Percentiles rank a stretch among this genome's conserved stretches.
Evolutionary conservation across 2,888 invertebrate species (phyloP).

Genomic region (Odontocerum albicorne): DNA sequence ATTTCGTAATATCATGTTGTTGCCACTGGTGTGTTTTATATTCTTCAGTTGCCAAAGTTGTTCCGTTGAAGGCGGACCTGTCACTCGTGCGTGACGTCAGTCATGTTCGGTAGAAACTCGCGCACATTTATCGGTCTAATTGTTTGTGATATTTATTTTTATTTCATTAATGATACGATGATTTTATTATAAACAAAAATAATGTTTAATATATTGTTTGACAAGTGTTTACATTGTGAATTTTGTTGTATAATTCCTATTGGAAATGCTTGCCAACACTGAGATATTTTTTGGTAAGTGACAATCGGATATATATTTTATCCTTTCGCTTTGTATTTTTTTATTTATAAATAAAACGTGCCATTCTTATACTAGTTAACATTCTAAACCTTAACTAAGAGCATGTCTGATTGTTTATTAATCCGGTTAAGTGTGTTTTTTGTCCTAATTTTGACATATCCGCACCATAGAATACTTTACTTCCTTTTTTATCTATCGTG

Average conservation of each 20-base stretch:
- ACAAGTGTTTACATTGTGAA: constrained; percentile 18
- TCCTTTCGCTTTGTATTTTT: no score
- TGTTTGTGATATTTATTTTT: constrained; percentile 20
- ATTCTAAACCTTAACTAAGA: no score
- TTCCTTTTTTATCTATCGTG: no score
- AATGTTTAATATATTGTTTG: constrained; percentile 6
- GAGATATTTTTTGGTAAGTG: constrained; percentile 19
- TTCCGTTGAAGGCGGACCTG: constrained; percentile 20
- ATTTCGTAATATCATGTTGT: no score
- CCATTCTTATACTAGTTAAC: no score
- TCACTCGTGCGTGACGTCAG: constrained; percentile 18
- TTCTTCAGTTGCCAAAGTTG: constrained; percentile 22
- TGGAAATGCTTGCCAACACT: constrained; percentile 12
- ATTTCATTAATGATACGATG: constrained; percentile 14
- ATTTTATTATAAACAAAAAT: constrained; percentile 17
- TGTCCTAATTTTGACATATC: no score
- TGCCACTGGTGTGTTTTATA: not conserved
- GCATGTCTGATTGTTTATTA: no score
- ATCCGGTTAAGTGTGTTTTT: no score
- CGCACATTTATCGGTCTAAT: constrained; percentile 22
- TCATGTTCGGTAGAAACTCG: constrained; percentile 11
- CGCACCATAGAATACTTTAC: no score
- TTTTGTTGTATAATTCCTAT: constrained; percentile 1
- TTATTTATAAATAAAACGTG: no score
- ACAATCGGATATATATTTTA: no score